Evolutionary conservation across 2,888 invertebrate genomes (phyloP), one percentile per base, ranked within the genome.

Genomic region (Tenodera sinensis): DNA sequence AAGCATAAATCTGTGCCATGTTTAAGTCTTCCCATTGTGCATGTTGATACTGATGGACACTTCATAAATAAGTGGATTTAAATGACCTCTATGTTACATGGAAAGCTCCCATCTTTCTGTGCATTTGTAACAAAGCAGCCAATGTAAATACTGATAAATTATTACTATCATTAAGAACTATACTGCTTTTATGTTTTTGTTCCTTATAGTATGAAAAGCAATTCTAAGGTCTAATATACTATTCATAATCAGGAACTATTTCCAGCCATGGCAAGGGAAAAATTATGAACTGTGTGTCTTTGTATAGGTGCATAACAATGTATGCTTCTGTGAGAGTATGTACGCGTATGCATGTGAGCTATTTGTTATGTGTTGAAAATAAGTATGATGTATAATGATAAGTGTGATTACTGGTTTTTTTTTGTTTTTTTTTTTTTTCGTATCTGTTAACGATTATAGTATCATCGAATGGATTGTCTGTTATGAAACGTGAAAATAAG

Each of bases 391-490:
- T 71, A 27, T 83, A 42, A 54, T 54, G 86, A 71, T 86, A 86
- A 28, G 71, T 81, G 86, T 86, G 86, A 86, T 81, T 71, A 86
- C 25, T 86, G 86, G 81, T 71, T n/a, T n/a, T n/a, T n/a, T n/a
- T n/a, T n/a, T n/a, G n/a, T n/a, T n/a, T n/a, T n/a, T 20, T n/a
- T 28, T 81, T 86, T 84, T 81, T 86, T 86, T 86, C n/a, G 71
- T 84, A 85, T 54, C 54, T 30, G 28, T 28, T 86, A 86, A 47
- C 25, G 81, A 86, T 86, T 28, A 15, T 34, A 71, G 81, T 85
- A 71, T 71, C 86, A 86, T 82, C 83, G 30, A 83, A 87, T 83
- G 87, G 87, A 87, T 34, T 82, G 87, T 82, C 87, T 83, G 87
- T n/a, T 87, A 86, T 86, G n/a, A 71, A 71, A 27, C 30, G 81